Base-by-base conservation (phyloP, 1,140 invertebrate species). In the Bicyclus anynana region DNA sequence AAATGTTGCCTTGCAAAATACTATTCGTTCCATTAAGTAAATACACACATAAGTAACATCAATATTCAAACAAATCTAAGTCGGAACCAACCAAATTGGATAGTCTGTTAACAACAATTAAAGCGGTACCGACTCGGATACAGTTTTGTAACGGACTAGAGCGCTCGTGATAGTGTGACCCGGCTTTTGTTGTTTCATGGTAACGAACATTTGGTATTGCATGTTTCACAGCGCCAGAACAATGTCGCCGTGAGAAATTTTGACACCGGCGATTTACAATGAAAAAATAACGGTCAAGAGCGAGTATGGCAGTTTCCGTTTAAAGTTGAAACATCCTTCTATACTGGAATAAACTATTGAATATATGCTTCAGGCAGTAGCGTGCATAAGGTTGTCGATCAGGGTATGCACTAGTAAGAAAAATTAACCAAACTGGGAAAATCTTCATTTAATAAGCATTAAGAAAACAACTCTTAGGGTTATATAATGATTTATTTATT, bases 101-200 rank as follows among this genome's bases (percentile, higher is more conserved):
- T 33, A 7, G 29, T 33, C 29, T 33, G 29, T 29, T 6, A 33
- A 33, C 10, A 7, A n/a, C 7, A 7, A n/a, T 10, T 12, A 33
- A 10, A 33, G 10, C 29, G 29, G 29, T 33, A 33, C 10, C 2
- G n/a, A 33, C 29, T 33, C 37, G 13, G 37, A 16, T 40, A 59
- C 56, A 55, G 48, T 59, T 59, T 59, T 59, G 57, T 59, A 64
- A 64, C 57, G 38, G 50, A 52, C 13, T 35, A 33, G 14, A 27
- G 13, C 35, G 50, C 50, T 52, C 50, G 46, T 16, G 50, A 52
- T 21, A 52, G 13, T 51, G 33, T 14, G 37, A 40, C 37, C 14
- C 13, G 18, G 21, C 50, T 52, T 52, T 52, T 52, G 50, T 52
- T 40, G 37, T 50, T 50, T 40, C 50, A 52, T 52, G 37, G 21